Conservation (phyloP, 1,140 invertebrate genomes). For the Rhynchophorus ferrugineus region DNA sequence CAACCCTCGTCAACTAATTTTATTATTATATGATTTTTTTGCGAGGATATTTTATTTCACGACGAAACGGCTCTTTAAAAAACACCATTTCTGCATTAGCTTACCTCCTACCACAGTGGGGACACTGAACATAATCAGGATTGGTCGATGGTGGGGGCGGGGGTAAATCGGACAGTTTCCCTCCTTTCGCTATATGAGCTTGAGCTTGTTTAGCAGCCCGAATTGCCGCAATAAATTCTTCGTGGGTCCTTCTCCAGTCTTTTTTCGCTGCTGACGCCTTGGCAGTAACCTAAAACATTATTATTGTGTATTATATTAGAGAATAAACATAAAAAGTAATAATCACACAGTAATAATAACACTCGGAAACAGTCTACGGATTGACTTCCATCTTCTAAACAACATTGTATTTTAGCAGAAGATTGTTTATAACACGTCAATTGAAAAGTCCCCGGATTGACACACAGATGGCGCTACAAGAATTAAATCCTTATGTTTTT, state of each 20-base stretch:
- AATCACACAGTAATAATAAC: background rate
- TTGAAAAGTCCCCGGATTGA: too few species aligned
- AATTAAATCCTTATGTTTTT: too few species aligned
- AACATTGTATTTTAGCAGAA: too few species aligned
- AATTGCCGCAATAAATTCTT: constrained; percentile 85
- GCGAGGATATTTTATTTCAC: too few species aligned
- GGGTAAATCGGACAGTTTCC: constrained; percentile 77
- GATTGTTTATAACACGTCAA: too few species aligned
- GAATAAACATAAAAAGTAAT: background rate
- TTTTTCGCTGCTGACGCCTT: constrained; percentile 42
- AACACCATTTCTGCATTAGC: too few species aligned
- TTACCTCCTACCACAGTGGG: constrained; percentile 72
- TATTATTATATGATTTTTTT: too few species aligned
- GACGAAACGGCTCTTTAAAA: too few species aligned
- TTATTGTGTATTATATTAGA: background rate
- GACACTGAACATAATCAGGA: constrained; percentile 86
- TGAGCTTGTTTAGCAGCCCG: constrained; percentile 84
- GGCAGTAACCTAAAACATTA: constrained; percentile 6
- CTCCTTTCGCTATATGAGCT: constrained; percentile 74
- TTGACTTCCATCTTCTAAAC: background rate
- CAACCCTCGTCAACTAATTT: too few species aligned
- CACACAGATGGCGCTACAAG: too few species aligned
- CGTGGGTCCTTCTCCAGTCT: constrained; percentile 87
- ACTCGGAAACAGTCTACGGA: too few species aligned
- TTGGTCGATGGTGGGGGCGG: constrained; percentile 81